These are phyloP conservation scores for Branchinecta lynchi DNA, from an alignment of 1,140 invertebrate species.

Conservation along the genomic window DNA sequence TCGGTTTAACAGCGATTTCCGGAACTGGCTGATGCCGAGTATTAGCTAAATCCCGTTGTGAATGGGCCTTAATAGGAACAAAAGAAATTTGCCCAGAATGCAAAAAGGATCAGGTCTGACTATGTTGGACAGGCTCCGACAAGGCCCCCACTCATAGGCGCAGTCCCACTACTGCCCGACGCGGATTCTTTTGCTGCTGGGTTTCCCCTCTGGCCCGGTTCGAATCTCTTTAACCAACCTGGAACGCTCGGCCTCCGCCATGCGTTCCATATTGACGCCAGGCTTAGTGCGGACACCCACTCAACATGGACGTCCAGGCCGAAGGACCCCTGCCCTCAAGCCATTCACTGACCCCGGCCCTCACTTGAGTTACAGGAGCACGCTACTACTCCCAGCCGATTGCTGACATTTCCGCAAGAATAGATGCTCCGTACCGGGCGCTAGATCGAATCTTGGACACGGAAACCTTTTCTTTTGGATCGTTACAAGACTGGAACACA, in stretches of 20 bases:
- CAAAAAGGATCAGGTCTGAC: constrained; percentile 60
- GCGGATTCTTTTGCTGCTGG: constrained; percentile 92
- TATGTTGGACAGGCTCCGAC: constrained; percentile 67
- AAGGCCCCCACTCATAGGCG: constrained; percentile 75
- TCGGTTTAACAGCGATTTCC: too few species aligned
- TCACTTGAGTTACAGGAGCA: constrained; percentile 84
- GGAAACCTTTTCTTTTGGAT: too few species aligned
- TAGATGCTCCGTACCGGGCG: too few species aligned
- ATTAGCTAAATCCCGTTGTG: too few species aligned
- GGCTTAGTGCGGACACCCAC: constrained; percentile 42
- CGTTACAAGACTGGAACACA: too few species aligned
- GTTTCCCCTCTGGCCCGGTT: constrained; percentile 91
- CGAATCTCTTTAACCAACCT: constrained; percentile 67
- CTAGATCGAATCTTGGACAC: too few species aligned
- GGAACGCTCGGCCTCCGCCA: constrained; percentile 54
- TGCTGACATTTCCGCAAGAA: too few species aligned
- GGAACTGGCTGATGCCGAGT: too few species aligned
- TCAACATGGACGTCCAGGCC: constrained; percentile 24
- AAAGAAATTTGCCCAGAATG: neutral
- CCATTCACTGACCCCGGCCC: constrained; percentile 66
- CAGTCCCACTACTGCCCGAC: constrained; percentile 93
- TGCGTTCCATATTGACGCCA: constrained; percentile 77
- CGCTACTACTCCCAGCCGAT: constrained; percentile 57
- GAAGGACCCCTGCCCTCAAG: constrained; percentile 44
- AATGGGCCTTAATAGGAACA: too few species aligned